Percentiles rank a stretch among this genome's conserved stretches.
phyloP scores from a whole-genome alignment of 2,888 invertebrate genomes.

The Adelphocoris suturalis region DNA sequence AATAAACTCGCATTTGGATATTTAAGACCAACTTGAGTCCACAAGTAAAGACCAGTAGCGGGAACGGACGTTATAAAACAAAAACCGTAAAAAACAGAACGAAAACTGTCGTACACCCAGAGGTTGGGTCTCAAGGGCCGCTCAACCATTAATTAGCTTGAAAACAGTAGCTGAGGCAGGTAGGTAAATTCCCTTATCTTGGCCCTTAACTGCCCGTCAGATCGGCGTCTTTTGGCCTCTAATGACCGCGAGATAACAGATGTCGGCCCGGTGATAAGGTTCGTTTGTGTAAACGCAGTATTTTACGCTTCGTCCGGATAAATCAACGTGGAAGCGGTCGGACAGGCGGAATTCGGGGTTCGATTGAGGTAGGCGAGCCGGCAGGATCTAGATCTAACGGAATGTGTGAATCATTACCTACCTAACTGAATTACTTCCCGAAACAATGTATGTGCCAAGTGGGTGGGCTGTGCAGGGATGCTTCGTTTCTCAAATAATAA shows the following conservation, averaged over 20 bases:
- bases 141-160: conserved; percentile 3
- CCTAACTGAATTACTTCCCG: background rate
- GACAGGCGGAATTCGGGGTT: background rate
- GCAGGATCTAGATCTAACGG: background rate
- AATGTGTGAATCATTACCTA: conserved; percentile 26
- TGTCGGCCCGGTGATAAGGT: background rate
- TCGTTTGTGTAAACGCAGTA: conserved; percentile 42
- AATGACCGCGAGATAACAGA: conserved; percentile 34
- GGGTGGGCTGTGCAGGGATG: no score
- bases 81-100: background rate
- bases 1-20: background rate
- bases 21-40: background rate
- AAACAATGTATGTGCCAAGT: no score
- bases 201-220: conserved; percentile 26
- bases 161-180: conserved; percentile 7
- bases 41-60: conserved; percentile 6
- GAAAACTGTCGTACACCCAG: conserved; percentile 34
- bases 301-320: conserved; percentile 8
- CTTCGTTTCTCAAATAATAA: no score
- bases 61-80: background rate
- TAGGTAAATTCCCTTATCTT: conserved; percentile 14
- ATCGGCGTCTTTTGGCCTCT: conserved; percentile 33
- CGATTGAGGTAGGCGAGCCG: background rate
- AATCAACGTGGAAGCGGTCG: conserved; percentile 18
- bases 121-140: background rate